Conservation (phyloP, 2,113 vertebrate genomes). For the Agapornis roseicollis region DNA sequence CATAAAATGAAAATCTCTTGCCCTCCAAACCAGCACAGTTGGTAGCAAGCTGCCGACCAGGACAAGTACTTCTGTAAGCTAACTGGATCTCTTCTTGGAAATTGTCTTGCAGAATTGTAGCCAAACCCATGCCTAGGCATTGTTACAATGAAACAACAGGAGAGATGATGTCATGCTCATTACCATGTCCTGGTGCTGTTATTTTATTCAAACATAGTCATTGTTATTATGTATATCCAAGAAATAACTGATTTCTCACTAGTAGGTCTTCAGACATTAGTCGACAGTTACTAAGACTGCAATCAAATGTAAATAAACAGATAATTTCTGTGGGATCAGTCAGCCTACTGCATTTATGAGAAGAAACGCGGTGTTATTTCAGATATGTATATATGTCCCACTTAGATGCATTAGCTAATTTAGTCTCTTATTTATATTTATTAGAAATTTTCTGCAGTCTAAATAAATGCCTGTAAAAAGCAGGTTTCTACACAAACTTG, state of each 20-base stretch:
- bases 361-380: not conserved
- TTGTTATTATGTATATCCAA: not conserved
- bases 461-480: not conserved
- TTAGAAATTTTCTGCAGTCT: not conserved
- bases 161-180: not conserved
- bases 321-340: not conserved
- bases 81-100: not conserved
- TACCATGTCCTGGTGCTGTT: not conserved
- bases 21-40: not conserved
- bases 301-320: not conserved
- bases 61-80: not conserved
- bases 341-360: not conserved
- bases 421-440: not conserved
- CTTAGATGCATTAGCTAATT: not conserved
- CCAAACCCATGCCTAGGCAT: not conserved
- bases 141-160: not conserved
- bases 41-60: not conserved
- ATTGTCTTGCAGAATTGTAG: not conserved
- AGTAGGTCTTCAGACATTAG: not conserved
- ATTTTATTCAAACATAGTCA: not conserved
- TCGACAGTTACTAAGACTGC: not conserved
- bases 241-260: not conserved
- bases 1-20: not conserved
- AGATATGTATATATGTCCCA: not conserved
- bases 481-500: not conserved